Conservation (phyloP, 2,797 vertebrate species). For the Pampus argenteus region DNA sequence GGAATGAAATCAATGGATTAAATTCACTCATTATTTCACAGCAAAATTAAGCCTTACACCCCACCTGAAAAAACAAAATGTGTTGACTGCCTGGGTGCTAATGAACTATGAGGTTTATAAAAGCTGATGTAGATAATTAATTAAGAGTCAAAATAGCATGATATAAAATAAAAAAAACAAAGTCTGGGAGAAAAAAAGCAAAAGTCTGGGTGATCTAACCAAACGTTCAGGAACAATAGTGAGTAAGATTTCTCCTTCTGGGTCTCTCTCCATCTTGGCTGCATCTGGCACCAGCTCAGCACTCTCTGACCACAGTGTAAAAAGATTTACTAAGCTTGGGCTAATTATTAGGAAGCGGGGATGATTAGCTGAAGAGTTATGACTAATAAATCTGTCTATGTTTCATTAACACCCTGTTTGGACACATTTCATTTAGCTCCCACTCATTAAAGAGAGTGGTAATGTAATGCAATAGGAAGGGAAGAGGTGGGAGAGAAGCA, state of each 20-base stretch:
- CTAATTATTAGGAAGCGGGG: constrained; percentile 84
- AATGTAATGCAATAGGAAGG: constrained; percentile 29
- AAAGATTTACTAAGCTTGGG: constrained; percentile 83
- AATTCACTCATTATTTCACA: constrained; percentile 73
- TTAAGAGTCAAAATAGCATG: constrained; percentile 52
- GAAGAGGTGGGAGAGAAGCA: neutral
- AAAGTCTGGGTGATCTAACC: constrained; percentile 21
- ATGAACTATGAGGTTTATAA: constrained; percentile 54
- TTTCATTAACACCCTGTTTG: constrained; percentile 83
- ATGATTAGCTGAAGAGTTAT: constrained; percentile 84
- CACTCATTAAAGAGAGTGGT: constrained; percentile 83
- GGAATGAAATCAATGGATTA: constrained; percentile 78
- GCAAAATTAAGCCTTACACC: constrained; percentile 46
- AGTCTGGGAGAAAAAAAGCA: neutral
- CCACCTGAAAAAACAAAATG: constrained; percentile 50
- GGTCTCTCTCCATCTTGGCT: constrained; percentile 28
- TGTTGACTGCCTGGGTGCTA: constrained; percentile 27
- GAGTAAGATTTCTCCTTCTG: constrained; percentile 20
- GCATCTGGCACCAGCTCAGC: constrained; percentile 63
- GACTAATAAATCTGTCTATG: constrained; percentile 81
- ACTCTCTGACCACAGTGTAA: constrained; percentile 70
- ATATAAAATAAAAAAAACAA: constrained; percentile 12
- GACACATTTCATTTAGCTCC: constrained; percentile 81
- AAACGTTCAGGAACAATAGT: constrained; percentile 15
- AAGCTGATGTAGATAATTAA: constrained; percentile 61